These are phyloP conservation scores for Syndactyla subalaris DNA, from an alignment of 2,797 vertebrate species.

Conservation along the genomic window DNA sequence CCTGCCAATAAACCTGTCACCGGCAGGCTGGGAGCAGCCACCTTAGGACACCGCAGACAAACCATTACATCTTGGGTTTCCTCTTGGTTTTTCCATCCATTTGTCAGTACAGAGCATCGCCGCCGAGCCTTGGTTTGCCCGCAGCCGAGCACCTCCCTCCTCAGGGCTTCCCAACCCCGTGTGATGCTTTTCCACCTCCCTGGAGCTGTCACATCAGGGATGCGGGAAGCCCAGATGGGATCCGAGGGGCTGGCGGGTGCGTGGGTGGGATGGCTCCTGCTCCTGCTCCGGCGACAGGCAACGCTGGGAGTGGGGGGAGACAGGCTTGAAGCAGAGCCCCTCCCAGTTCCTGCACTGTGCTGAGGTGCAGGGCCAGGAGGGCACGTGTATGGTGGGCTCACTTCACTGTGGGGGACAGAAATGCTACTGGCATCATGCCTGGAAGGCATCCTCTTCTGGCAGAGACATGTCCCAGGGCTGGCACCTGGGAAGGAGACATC, in stretches of 20 bases:
- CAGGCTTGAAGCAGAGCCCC: neutral
- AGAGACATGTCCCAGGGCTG: neutral
- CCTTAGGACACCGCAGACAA: constrained; percentile 77
- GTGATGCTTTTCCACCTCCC: neutral
- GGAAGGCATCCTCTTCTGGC: neutral
- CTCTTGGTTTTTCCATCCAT: constrained; percentile 10
- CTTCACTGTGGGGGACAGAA: neutral
- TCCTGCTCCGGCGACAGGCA: rapidly evolving
- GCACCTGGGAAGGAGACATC: neutral
- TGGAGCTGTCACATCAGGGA: constrained; percentile 38
- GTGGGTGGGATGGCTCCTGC: neutral
- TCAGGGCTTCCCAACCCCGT: neutral
- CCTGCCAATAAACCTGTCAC: constrained; percentile 91
- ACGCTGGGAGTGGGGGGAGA: neutral
- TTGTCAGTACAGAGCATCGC: neutral
- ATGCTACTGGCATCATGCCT: rapidly evolving
- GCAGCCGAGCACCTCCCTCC: neutral
- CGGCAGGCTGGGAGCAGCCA: constrained; percentile 74
- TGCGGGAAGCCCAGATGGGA: neutral
- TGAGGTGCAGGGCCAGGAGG: neutral
- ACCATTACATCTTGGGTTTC: constrained; percentile 79
- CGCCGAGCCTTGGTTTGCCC: neutral
- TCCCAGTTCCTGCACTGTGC: neutral
- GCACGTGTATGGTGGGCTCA: rapidly evolving
- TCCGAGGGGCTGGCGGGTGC: neutral